Conservation (phyloP, 2,113 vertebrate species). For the Ceyx margarethae region DNA sequence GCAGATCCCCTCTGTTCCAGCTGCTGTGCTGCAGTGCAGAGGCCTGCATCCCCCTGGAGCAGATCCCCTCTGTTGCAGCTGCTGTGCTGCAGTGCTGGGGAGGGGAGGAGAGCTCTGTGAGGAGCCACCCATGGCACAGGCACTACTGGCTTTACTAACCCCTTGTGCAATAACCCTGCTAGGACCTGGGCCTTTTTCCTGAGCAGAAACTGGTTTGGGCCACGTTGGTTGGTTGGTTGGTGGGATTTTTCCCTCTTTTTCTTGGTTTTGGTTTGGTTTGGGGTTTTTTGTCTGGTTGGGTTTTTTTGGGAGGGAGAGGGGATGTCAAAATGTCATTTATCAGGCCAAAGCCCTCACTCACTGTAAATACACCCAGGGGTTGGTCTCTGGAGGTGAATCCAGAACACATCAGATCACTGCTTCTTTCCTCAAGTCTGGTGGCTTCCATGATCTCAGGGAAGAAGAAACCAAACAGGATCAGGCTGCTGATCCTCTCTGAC, state of each 20-base stretch:
- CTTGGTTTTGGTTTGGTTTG: not conserved
- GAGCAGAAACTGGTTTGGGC: conserved; percentile 71
- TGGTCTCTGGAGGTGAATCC: conserved; percentile 32
- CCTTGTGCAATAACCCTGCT: conserved; percentile 65
- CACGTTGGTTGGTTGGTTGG: conserved; percentile 51
- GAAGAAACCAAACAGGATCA: not conserved
- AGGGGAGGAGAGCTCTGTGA: too few species aligned
- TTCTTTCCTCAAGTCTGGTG: not conserved
- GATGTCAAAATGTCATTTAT: not conserved
- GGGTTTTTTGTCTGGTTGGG: not conserved
- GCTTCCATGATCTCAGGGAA: not conserved
- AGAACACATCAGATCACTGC: not conserved
- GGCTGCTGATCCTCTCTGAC: not conserved
- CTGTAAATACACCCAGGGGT: not conserved
- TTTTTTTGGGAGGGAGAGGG: not conserved
- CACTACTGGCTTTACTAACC: conserved; percentile 55
- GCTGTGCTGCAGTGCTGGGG: too few species aligned
- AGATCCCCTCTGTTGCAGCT: too few species aligned
- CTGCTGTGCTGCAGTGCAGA: too few species aligned
- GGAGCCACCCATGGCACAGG: not conserved
- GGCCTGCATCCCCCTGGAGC: too few species aligned
- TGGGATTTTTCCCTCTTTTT: not conserved
- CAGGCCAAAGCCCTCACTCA: not conserved
- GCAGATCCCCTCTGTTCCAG: too few species aligned
- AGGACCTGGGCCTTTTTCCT: conserved; percentile 71